These are phyloP conservation scores for Rhinogobio ventralis DNA, from an alignment of 2,797 vertebrate species.

Conservation along the genomic window DNA sequence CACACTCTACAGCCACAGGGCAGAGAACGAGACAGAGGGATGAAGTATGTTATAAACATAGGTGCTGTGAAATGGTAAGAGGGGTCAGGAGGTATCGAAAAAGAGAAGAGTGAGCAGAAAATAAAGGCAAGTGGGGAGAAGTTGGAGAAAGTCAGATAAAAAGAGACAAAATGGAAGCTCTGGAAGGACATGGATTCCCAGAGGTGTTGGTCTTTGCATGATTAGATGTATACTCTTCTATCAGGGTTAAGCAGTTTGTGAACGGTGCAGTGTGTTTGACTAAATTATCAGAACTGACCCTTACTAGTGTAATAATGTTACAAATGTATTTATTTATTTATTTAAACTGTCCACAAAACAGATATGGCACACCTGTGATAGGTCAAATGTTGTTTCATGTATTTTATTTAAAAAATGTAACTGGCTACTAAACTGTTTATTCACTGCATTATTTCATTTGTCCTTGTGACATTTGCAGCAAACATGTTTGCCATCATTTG, in stretches of 20 bases:
- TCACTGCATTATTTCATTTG: background rate
- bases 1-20: constrained; percentile 24
- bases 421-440: background rate
- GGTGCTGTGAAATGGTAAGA: constrained; percentile 50
- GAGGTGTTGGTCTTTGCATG: constrained; percentile 33
- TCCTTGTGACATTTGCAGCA: background rate
- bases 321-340: no score
- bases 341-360: background rate
- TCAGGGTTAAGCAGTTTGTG: constrained; percentile 45
- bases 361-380: background rate
- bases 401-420: background rate
- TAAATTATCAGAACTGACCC: constrained; percentile 23
- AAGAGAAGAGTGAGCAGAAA: background rate
- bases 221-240: background rate
- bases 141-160: background rate
- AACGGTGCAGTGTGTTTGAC: constrained; percentile 23
- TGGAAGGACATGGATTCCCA: background rate
- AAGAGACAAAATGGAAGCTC: constrained; percentile 9
- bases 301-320: background rate
- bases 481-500: background rate
- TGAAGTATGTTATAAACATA: constrained; percentile 49
- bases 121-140: background rate
- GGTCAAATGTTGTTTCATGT: background rate
- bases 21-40: constrained; percentile 26
- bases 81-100: constrained; percentile 40